A percentile compares a stretch with the other conserved stretches of the same genome.
These are phyloP conservation scores for Lasioglossum albipes DNA, from an alignment of 1,140 invertebrate species.

Conservation along the genomic window DNA sequence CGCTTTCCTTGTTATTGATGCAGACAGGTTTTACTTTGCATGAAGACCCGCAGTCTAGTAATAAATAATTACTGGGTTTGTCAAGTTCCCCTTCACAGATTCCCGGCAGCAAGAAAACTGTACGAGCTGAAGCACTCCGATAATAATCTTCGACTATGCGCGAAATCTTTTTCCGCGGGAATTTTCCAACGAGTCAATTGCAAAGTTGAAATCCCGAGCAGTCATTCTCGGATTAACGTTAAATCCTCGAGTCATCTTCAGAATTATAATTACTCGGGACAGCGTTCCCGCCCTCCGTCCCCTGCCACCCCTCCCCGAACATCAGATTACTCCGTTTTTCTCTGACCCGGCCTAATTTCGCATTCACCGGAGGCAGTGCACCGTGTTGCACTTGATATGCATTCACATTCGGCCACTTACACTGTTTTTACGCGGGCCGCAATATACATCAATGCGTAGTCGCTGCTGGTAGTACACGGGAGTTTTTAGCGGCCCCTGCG, in stretches of 20 bases:
- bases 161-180: not conserved
- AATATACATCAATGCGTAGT: slow-evolving; percentile 40
- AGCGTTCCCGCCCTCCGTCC: not conserved
- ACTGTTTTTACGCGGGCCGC: slow-evolving; percentile 18
- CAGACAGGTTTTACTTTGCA: no score
- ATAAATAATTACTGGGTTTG: no score
- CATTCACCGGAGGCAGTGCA: slow-evolving; percentile 36
- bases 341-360: not conserved
- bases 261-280: slow-evolving; percentile 32
- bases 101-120: no score
- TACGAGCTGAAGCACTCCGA: not conserved
- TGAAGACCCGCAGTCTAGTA: no score
- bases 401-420: slow-evolving; percentile 33
- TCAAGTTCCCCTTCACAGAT: no score
- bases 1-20: no score
- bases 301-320: not conserved
- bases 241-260: not conserved
- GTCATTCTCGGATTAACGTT: not conserved
- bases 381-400: slow-evolving; percentile 36
- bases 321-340: slow-evolving; percentile 19
- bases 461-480: slow-evolving; percentile 5
- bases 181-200: not conserved
- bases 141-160: not conserved
- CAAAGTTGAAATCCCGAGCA: not conserved
- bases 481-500: slow-evolving; percentile 27